These are phyloP conservation scores for Aegithalos caudatus DNA, from an alignment of 2,113 vertebrate genomes.

Conservation along the genomic window DNA sequence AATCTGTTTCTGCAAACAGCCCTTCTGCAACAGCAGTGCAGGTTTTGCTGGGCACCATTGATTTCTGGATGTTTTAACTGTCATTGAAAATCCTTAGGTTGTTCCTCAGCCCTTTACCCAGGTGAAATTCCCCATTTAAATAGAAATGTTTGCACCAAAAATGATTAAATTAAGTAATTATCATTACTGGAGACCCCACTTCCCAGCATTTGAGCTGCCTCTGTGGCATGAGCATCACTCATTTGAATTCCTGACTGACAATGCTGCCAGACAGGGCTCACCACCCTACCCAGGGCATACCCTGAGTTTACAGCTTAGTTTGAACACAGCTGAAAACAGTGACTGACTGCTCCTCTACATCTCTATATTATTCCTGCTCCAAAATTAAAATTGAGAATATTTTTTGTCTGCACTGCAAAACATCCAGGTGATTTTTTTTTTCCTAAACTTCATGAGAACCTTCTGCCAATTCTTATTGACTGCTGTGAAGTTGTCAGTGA, in stretches of 20 bases:
- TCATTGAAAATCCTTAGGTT: not conserved
- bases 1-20: not conserved
- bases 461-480: not conserved
- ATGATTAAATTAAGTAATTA: not conserved
- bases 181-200: not conserved
- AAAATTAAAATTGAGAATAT: not conserved
- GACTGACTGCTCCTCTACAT: not conserved
- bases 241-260: not conserved
- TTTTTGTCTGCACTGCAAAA: not conserved
- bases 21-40: not conserved
- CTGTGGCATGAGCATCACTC: not conserved
- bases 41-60: not conserved
- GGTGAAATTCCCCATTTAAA: not conserved
- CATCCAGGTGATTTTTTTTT: not conserved
- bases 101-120: not conserved
- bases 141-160: not conserved
- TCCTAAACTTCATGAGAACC: not conserved
- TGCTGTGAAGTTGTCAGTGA: not conserved
- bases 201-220: not conserved
- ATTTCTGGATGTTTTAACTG: not conserved
- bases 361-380: not conserved
- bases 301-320: not conserved
- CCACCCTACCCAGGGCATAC: not conserved
- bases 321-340: not conserved
- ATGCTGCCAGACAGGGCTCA: not conserved